These are phyloP conservation scores for Distichodus sexfasciatus DNA, from an alignment of 2,797 vertebrate genomes.

Conservation along the genomic window DNA sequence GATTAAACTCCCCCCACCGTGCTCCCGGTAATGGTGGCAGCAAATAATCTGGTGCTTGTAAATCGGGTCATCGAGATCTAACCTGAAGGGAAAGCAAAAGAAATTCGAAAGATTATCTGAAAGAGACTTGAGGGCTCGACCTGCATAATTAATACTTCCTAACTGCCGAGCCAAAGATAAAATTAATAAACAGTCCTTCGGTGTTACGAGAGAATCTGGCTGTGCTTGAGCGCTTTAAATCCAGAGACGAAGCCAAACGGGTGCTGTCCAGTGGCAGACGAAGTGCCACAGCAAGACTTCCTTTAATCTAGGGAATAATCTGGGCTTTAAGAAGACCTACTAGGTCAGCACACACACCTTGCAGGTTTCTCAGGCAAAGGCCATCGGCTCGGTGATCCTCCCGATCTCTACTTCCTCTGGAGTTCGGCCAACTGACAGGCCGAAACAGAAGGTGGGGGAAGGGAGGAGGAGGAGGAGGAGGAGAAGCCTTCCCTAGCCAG, in stretches of 20 bases:
- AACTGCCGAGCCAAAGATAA: not conserved
- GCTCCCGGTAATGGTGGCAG: slow-evolving; percentile 15
- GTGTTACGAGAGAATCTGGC: not conserved
- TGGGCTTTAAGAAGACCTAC: slow-evolving; percentile 6
- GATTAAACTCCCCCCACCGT: slow-evolving; percentile 8
- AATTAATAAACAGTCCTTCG: not conserved
- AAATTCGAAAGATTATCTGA: not conserved
- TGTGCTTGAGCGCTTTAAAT: not conserved
- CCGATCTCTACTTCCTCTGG: slow-evolving; percentile 3
- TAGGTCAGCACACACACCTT: slow-evolving; percentile 8
- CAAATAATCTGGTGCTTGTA: slow-evolving; percentile 13
- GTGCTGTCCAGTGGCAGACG: not conserved
- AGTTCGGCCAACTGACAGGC: not conserved
- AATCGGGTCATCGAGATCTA: slow-evolving; percentile 6
- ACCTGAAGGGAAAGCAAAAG: not conserved
- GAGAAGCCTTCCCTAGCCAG: not conserved
- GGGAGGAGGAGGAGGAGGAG: not conserved
- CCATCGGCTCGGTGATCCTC: not conserved
- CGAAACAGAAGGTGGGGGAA: slow-evolving; percentile 16
- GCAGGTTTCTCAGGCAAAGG: not conserved
- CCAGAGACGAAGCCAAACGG: not conserved
- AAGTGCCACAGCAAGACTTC: not conserved
- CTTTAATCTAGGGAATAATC: slow-evolving; percentile 25
- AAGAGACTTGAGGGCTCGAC: not conserved
- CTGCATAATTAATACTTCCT: not conserved